Base-by-base conservation (phyloP, 2,113 vertebrate genomes). In the Balaenoptera acutorostrata region DNA sequence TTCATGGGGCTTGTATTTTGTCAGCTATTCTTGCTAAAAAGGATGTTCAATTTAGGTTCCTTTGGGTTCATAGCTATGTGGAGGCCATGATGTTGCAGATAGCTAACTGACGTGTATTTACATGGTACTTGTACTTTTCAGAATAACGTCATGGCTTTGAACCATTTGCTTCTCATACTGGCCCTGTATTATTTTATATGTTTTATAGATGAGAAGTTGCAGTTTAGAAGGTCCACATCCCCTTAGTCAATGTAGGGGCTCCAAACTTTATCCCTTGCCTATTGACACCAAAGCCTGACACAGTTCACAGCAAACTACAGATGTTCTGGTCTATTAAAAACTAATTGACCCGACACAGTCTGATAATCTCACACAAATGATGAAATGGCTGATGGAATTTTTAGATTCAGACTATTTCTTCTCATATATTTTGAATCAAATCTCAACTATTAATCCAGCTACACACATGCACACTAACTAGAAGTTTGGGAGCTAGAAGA, bases 281-380 rank as follows among this genome's bases (percentile, higher is more conserved):
- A 9, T 52, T 84, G 57, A 77, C 20, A 23, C n/a, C 11, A 44
- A 83, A 36, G 11, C 61, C 44, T 74, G 66, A 81, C 33, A 74
- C 6, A 59, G 49, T 82, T 93, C 46, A 59, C 64, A 84, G 36
- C 14, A 66, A n/a, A 39, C 7, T 71, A 71, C 10, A 81, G 78
- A 95, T 8, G 29, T 82, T 90, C 49, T 88, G 46, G 14, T 36
- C 14, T 72, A 36, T 86, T 71, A 86, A 93, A 97, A 96, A n/a
- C 17, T 74, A 88, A 85, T 46, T 49, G 66, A 94, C 20, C 15
- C 3, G 0, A 68, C 6, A 94, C 23, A 20, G 9, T 95, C 72
- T 84, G 33, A 81, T 80, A 85, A 93, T 82, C 36, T 92, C 27
- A 66, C 8, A 66, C 8, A 66, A 64, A 95, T 29, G 64, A 93